A percentile compares a stretch with the other conserved stretches of the same genome.
phyloP scores from a whole-genome alignment of 2,888 invertebrate genomes.

The Lasioglossum pauxillum region DNA sequence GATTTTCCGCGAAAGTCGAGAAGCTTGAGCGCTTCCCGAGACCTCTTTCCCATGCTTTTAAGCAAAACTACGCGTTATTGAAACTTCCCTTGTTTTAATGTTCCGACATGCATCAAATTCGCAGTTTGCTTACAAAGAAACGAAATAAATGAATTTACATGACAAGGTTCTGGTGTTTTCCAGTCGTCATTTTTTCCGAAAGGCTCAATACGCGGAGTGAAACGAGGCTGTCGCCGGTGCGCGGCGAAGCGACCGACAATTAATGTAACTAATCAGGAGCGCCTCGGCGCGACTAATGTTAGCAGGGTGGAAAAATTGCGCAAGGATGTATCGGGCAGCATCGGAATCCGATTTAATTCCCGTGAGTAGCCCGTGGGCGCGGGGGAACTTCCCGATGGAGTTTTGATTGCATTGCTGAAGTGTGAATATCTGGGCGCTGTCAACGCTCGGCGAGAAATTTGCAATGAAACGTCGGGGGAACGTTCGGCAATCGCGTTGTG shows the following conservation, averaged over 20 bases:
- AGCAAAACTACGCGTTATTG: background rate
- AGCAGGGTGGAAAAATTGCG: background rate
- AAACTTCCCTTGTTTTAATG: background rate
- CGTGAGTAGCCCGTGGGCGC: constrained; percentile 10
- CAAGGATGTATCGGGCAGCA: background rate
- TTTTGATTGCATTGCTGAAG: constrained; percentile 61
- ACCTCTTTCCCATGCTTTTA: background rate
- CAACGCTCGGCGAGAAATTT: constrained; percentile 41
- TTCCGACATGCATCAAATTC: background rate
- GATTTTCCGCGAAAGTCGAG: background rate
- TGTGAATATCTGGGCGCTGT: constrained; percentile 5
- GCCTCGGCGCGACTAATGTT: background rate
- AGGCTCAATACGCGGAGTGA: too few relatives aligned
- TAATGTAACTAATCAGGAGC: background rate
- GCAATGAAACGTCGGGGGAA: constrained; percentile 37
- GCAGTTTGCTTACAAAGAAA: background rate
- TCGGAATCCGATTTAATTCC: constrained; percentile 24
- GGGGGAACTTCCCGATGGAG: constrained; percentile 42
- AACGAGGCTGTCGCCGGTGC: too few relatives aligned
- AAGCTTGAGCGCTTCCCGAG: background rate
- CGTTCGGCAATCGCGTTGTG: constrained; percentile 12
- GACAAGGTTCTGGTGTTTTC: too few relatives aligned
- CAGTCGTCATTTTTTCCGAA: background rate
- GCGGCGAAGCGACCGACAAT: background rate
- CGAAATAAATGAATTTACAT: background rate